Percentiles rank a stretch among this genome's conserved stretches.
phyloP scores from a whole-genome alignment of 2,113 vertebrate species.

The Crotophaga sulcirostris region DNA sequence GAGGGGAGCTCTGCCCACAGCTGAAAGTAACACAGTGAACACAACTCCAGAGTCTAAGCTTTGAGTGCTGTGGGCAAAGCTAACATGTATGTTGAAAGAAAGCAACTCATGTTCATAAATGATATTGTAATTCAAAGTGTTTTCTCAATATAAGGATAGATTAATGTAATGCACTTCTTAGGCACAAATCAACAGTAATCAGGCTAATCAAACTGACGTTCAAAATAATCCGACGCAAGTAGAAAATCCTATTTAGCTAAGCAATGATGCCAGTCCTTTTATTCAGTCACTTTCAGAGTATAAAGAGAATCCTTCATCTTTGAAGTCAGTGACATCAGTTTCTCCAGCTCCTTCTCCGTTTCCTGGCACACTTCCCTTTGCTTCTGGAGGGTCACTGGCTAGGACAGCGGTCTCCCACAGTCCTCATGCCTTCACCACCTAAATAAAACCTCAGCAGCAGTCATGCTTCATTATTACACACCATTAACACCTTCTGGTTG shows the following conservation, averaged over 20 bases:
- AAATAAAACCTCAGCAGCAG: background rate
- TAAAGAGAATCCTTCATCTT: background rate
- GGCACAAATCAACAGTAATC: background rate
- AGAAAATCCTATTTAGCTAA: conserved; percentile 12
- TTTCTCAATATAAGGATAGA: background rate
- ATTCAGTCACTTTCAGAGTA: background rate
- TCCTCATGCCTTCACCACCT: background rate
- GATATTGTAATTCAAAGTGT: background rate
- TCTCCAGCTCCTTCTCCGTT: background rate
- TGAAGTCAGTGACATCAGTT: background rate
- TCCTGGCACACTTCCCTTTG: background rate
- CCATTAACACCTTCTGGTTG: background rate
- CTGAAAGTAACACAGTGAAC: background rate
- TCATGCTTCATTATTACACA: background rate
- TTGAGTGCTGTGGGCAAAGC: background rate
- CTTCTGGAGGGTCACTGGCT: background rate
- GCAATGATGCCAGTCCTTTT: background rate
- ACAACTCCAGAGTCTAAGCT: background rate
- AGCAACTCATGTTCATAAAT: background rate
- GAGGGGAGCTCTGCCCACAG: background rate
- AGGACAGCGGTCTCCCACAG: background rate
- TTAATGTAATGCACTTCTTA: background rate
- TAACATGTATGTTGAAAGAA: background rate
- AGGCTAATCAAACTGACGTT: background rate
- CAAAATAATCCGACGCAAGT: background rate